These are phyloP conservation scores for Cyclina sinensis DNA, from an alignment of 1,140 invertebrate species.

Conservation along the genomic window DNA sequence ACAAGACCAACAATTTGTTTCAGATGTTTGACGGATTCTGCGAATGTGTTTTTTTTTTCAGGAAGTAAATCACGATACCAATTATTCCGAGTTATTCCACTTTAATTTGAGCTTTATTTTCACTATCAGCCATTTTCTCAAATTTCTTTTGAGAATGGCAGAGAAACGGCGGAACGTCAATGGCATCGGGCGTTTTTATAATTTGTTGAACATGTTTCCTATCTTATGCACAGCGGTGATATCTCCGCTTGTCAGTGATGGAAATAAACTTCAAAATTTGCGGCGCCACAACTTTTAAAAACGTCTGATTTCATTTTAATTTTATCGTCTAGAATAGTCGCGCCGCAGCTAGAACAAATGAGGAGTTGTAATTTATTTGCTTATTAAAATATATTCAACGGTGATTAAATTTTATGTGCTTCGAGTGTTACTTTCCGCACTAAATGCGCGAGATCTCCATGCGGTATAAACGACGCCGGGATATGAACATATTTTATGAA, in stretches of 20 bases:
- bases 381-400: constrained; percentile 45
- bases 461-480: neutral
- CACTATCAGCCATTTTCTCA: constrained; percentile 39
- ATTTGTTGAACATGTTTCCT: constrained; percentile 51
- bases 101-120: constrained; percentile 59
- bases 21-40: neutral
- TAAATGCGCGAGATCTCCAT: neutral
- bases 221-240: constrained; percentile 17
- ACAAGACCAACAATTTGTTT: constrained; percentile 34
- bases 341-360: constrained; percentile 42
- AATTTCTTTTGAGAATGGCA: constrained; percentile 59
- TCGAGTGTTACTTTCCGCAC: constrained; percentile 16
- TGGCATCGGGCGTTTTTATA: constrained; percentile 48
- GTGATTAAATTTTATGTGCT: constrained; percentile 32
- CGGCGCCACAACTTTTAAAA: constrained; percentile 65
- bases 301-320: constrained; percentile 58
- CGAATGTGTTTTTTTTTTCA: neutral
- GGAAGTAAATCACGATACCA: constrained; percentile 39
- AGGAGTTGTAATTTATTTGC: constrained; percentile 42
- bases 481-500: neutral
- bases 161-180: constrained; percentile 32
- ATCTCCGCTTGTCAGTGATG: constrained; percentile 24
- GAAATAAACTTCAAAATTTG: constrained; percentile 41
- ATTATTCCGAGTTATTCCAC: constrained; percentile 48
- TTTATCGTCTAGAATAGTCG: constrained; percentile 5